These are phyloP conservation scores for Labia minor DNA, from an alignment of 2,888 invertebrate genomes.

Conservation along the genomic window DNA sequence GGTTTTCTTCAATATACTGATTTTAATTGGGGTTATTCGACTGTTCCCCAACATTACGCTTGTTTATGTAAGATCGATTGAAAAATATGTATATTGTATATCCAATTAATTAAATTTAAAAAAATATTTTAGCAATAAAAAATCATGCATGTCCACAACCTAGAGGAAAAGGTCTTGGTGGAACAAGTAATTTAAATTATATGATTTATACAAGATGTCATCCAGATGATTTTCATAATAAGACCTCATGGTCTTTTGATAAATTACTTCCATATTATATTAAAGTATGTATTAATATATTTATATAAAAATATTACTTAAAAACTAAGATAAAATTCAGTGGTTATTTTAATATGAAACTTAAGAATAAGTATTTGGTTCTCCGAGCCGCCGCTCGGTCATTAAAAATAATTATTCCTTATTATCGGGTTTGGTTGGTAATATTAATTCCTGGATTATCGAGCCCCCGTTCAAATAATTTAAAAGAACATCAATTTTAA, in stretches of 20 bases:
- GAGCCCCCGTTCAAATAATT: too few relatives aligned
- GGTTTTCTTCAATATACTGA: slow-evolving; percentile 36
- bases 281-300: slow-evolving; percentile 22
- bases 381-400: too few relatives aligned
- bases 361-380: too few relatives aligned
- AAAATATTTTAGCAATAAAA: slow-evolving; percentile 23
- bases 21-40: slow-evolving; percentile 60
- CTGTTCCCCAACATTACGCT: slow-evolving; percentile 50
- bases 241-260: slow-evolving; percentile 38
- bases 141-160: slow-evolving; percentile 28
- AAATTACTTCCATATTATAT: slow-evolving; percentile 30
- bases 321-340: too few relatives aligned
- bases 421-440: too few relatives aligned
- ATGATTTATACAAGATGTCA: slow-evolving; percentile 41
- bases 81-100: neutral
- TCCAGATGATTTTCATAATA: slow-evolving; percentile 55
- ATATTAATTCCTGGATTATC: too few relatives aligned
- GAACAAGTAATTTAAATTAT: slow-evolving; percentile 48
- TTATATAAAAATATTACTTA: too few relatives aligned
- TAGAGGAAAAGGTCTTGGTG: slow-evolving; percentile 34
- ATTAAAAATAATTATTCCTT: too few relatives aligned
- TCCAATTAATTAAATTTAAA: neutral
- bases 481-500: too few relatives aligned
- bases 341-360: too few relatives aligned
- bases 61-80: slow-evolving; percentile 34